Evolutionary conservation across 2,888 invertebrate genomes (phyloP), one percentile per base, ranked within the genome.

Genomic region (Mamestra brassicae): DNA sequence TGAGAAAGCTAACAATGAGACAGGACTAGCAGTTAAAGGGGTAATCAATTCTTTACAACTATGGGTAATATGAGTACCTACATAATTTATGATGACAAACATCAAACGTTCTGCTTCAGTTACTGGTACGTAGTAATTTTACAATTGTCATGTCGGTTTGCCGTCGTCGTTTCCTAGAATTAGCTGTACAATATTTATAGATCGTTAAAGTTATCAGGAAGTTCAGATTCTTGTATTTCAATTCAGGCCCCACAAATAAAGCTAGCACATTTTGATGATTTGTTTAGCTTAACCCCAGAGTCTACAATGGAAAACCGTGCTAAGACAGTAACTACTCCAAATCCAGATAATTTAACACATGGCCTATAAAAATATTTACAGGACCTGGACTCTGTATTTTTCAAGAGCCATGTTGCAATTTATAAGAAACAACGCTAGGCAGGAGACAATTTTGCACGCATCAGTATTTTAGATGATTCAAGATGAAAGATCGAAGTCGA

Each of bases 71-170:
- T 60, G 80, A 54, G 77, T 74, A 55, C n/a, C n/a, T n/a, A n/a
- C 67, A 79, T 81, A 84, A 84, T 81, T 84, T 69, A 84, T 69
- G 84, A 80, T 80, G 84, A 84, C 81, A 82, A 71, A 72, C 81
- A 76, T 68, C 71, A 67, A 71, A 60, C 57, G 76, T 82, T 76
- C 83, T 61, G 71, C 83, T 75, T 79, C 80, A 73, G 83, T 62
- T 75, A 69, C 74, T 80, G 65, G 65, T 63, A 65, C 61, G 65
- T 67, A 69, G 76, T 80, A 70, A 85, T 84, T 84, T 85, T 77
- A 80, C 74, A 85, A 85, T 75, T 82, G 74, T 61, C 74, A 65
- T 67, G 74, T 74, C 76, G 60, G 74, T 73, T 69, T 76, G 72
- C 52, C 63, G 71, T 61, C 70, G 65, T 73, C 58, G 68, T 67